Evolutionary conservation across 2,113 vertebrate genomes (phyloP).

Genomic region (Chionomys nivalis): DNA sequence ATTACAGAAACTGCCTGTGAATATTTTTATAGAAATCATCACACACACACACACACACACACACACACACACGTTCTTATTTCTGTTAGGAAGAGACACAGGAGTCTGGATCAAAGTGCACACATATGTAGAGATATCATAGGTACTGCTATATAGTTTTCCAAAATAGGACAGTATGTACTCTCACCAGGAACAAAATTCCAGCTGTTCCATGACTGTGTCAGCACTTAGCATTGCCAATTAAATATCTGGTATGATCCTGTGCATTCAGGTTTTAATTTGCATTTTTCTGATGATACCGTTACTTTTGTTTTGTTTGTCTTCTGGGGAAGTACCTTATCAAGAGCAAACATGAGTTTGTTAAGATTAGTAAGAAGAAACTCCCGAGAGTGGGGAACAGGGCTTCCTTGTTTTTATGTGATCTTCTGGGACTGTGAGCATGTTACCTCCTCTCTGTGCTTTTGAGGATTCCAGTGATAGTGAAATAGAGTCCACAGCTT

Average conservation of each 20-base stretch:
- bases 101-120: background rate
- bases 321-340: background rate
- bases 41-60: background rate
- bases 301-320: background rate
- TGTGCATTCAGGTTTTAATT: constrained; percentile 14
- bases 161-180: background rate
- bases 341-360: background rate
- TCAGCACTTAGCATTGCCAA: background rate
- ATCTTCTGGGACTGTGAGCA: background rate
- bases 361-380: background rate
- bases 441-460: background rate
- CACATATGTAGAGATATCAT: background rate
- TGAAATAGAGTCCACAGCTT: background rate
- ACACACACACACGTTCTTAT: background rate
- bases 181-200: background rate
- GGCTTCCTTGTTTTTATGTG: background rate
- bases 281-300: constrained; percentile 33
- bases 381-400: too few species aligned
- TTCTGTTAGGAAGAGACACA: constrained; percentile 17
- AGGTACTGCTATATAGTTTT: background rate
- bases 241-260: background rate
- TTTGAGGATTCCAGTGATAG: background rate
- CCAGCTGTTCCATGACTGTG: background rate
- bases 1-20: background rate
- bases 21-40: constrained; percentile 8